A percentile compares a stretch with the other conserved stretches of the same genome.
These are phyloP conservation scores for Trachelus stipa DNA, from an alignment of 2,888 invertebrate genomes.

Conservation along the genomic window DNA sequence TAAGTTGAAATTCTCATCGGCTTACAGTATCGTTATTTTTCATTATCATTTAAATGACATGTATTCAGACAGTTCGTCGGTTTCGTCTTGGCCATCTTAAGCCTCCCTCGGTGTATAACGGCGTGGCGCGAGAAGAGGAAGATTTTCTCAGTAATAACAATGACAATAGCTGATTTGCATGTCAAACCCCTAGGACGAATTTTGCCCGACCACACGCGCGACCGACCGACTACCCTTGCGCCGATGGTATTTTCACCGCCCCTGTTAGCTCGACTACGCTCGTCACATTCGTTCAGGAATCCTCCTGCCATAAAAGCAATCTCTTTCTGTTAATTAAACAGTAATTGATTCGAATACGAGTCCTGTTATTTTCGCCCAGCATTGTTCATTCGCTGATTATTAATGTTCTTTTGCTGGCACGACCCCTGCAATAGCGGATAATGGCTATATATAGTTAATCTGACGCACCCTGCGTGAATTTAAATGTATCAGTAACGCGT, in stretches of 20 bases:
- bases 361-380: slow-evolving; percentile 1
- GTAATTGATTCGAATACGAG: slow-evolving; percentile 16
- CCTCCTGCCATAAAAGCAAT: slow-evolving; percentile 7
- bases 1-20: not conserved
- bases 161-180: slow-evolving; percentile 41
- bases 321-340: slow-evolving; percentile 21
- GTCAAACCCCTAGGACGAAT: slow-evolving; percentile 21
- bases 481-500: no score
- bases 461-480: no score
- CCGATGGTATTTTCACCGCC: not conserved
- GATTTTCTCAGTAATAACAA: slow-evolving; percentile 37
- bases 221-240: not conserved
- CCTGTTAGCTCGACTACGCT: not conserved
- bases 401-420: no score
- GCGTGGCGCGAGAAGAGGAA: slow-evolving; percentile 18
- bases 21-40: slow-evolving; percentile 12
- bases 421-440: no score
- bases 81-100: slow-evolving; percentile 25
- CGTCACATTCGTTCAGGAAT: not conserved
- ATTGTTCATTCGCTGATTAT: slow-evolving; percentile 11
- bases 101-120: slow-evolving; percentile 10
- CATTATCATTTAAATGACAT: slow-evolving; percentile 30
- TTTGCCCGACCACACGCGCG: not conserved
- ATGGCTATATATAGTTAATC: no score
- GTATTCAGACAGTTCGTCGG: slow-evolving; percentile 15